Evolutionary conservation across 2,113 vertebrate species (phyloP), one percentile per base, ranked within the genome.

Genomic region (Pteropus alecto): DNA sequence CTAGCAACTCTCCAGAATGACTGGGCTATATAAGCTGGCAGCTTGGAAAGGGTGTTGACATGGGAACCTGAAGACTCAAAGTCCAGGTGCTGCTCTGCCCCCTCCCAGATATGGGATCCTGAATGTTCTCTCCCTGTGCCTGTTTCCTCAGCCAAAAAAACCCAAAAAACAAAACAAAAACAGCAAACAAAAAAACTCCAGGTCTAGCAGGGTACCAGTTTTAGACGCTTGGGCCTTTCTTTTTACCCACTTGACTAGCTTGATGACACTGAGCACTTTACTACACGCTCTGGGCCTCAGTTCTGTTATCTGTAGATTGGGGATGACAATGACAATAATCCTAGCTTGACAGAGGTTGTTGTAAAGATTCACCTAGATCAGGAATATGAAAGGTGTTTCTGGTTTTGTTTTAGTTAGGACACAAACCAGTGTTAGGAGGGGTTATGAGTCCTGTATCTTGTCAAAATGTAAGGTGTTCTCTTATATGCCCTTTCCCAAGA

Each of bases 261-360:
- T 88, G 88, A 67, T 95, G 84, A 95, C 79, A 94, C 70, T 70
- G 28, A 95, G 24, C n/a, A 87, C 26, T 7, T 86, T 73, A 68
- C 24, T 73, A 41, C 13, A 70, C 3, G 38, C 61, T 73, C 58
- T 73, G 48, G 46, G 71, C 26, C 71, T 96, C 87, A 22, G 35
- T 95, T 94, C 96, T 93, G 81, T 90, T 48, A 43, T 87, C 93
- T 97, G 60, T 54, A 81, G 56, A 92, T 93, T 85, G 68, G n/a
- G 60, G 58, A 67, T 43, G 28, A 82, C 48, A 85, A n/a, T 61
- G 84, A 65, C 22, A 65, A 19, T 46, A 95, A 83, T 41, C n/a
- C 73, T 46, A 91, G 60, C 46, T 24, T 65, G 70, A 33, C 24
- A 74, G 41, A 68, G 28, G 54, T 56, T 68, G 10, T 73, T 82